phyloP scores from a whole-genome alignment of 2,888 invertebrate species.

The Conus canariensis region DNA sequence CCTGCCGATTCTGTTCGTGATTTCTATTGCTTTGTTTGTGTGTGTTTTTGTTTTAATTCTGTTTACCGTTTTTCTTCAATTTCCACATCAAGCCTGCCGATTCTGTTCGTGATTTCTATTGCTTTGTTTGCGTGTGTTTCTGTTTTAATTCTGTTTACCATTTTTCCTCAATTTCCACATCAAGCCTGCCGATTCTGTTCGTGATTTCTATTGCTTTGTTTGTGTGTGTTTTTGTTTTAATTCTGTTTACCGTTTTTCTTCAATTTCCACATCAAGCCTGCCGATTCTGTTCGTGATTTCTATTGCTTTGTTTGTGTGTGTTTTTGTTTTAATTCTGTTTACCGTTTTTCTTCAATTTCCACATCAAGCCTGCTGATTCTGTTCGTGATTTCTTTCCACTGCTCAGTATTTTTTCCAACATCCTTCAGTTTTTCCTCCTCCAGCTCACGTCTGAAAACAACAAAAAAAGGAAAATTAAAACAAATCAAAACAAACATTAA shows the following conservation, averaged over 20 bases:
- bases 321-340: not conserved
- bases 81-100: not conserved
- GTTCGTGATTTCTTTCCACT: slow-evolving; percentile 46
- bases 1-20: not conserved
- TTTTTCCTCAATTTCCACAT: not conserved
- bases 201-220: too few relatives aligned
- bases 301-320: too few relatives aligned
- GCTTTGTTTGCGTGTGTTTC: not conserved
- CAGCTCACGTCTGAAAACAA: slow-evolving; percentile 50
- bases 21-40: too few relatives aligned
- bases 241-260: not conserved
- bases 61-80: not conserved
- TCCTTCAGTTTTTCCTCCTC: slow-evolving; percentile 54
- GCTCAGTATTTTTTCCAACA: slow-evolving; percentile 43
- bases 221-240: too few relatives aligned
- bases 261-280: not conserved
- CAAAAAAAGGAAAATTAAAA: not conserved
- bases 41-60: too few relatives aligned
- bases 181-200: not conserved
- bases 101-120: not conserved
- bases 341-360: slow-evolving; percentile 59
- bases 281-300: not conserved
- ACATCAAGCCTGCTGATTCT: slow-evolving; percentile 56
- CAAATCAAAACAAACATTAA: not conserved
- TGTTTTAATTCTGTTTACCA: not conserved